Base-by-base conservation (phyloP, 2,888 invertebrate species). In the Sphaerophoria taeniata region DNA sequence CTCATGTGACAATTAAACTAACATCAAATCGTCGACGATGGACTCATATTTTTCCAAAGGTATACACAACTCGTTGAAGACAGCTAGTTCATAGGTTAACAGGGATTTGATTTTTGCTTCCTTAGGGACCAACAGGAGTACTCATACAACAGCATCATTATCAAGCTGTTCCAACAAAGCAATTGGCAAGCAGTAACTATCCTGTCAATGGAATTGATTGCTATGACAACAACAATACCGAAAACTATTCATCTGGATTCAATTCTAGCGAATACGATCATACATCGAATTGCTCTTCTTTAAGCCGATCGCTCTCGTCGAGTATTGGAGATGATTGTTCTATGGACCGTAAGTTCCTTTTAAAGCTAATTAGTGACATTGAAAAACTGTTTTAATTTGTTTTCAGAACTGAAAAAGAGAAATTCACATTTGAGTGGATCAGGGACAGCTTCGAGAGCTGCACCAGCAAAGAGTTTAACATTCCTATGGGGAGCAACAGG, bases 11-110 rank as follows among this genome's bases (percentile, higher is more conserved):
- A 43, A 98, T 98, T 87, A 98, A 98, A 92, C 93, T 98, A 60
- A 99, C 98, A 0, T 98, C 98, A 69, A 98, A 98, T 91, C 94
- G 99, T 61, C 93, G 99, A 43, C 94, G 99, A 75, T 99, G 99
- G 99, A 98, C 98, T 0, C 99, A 99, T 92, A 99, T 99, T 89
- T 99, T 99, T 92, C 99, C 99, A 2, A 97, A 97, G 87, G 90
- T 90, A 87, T 24, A 24, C 5, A n/a, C 4, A 24, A 51, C 12
- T 43, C 6, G 9, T 12, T 11, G 4, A 7, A 43, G 2, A 43
- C 9, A 7, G 12, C 12, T 6, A 43, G 12, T 43, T 43, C 3
- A 43, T 43, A n/a, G n/a, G n/a, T n/a, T n/a, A n/a, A n/a, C n/a
- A n/a, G n/a, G n/a, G n/a, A 12, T 43, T 43, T 43, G 43, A 24